Conservation (phyloP, 2,888 invertebrate genomes). For the Epistrophe grossulariae region DNA sequence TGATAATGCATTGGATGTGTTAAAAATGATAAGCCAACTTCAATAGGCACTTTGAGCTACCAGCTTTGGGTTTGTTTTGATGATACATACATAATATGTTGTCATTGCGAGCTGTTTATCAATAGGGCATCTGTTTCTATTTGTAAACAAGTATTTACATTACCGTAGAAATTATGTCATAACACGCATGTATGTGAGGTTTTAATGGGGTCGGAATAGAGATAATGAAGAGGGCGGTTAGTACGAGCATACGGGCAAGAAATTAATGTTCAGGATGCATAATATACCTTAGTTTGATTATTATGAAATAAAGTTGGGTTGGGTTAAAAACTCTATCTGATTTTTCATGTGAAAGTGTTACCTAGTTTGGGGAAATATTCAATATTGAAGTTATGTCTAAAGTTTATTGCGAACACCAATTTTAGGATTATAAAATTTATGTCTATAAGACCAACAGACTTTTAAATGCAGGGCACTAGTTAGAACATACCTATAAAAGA, state of each 20-base stretch:
- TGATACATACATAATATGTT: background rate
- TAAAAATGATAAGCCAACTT: conserved; percentile 12
- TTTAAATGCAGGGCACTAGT: too few relatives aligned
- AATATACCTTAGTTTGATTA: too few relatives aligned
- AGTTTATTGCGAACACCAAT: too few relatives aligned
- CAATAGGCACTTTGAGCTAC: background rate
- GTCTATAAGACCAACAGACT: too few relatives aligned
- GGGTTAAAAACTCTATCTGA: too few relatives aligned
- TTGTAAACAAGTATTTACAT: background rate
- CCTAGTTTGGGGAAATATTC: too few relatives aligned
- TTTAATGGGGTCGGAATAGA: background rate
- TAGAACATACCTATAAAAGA: too few relatives aligned
- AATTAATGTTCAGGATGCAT: too few relatives aligned
- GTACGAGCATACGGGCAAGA: background rate
- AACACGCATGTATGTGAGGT: background rate
- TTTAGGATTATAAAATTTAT: too few relatives aligned
- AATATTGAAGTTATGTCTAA: too few relatives aligned
- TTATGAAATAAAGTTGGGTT: too few relatives aligned
- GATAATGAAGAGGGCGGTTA: background rate
- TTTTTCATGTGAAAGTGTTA: too few relatives aligned
- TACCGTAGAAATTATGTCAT: background rate
- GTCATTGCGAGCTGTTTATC: background rate
- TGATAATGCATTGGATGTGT: conserved; percentile 27
- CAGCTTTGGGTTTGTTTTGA: background rate
- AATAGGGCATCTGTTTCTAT: background rate